These are phyloP conservation scores for Stichopus horrens DNA, from an alignment of 53 echinoderm and acorn worm genomes.

Conservation along the genomic window DNA sequence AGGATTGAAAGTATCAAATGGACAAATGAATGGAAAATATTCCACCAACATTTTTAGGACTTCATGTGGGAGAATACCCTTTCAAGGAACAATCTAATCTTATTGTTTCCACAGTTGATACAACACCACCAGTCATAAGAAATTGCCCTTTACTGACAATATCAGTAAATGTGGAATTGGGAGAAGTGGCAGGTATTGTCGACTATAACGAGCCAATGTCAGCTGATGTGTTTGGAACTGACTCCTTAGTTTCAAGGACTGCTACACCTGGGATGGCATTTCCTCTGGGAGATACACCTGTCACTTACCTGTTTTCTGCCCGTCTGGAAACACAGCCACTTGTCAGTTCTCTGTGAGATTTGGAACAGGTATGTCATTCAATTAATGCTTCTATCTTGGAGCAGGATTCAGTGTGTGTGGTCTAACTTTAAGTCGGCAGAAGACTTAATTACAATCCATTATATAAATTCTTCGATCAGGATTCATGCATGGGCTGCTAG, in stretches of 20 bases:
- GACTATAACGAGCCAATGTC: neutral
- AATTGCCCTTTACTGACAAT: constrained; percentile 55
- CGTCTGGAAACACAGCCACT: constrained; percentile 51
- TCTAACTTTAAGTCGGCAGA: too few species aligned
- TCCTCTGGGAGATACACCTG: neutral
- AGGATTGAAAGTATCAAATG: too few species aligned
- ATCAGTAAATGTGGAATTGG: constrained; percentile 44
- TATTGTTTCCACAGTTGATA: neutral
- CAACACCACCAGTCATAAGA: constrained; percentile 47
- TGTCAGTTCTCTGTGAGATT: constrained; percentile 63
- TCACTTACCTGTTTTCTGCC: constrained; percentile 54
- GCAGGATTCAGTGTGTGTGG: too few species aligned
- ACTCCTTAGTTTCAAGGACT: neutral
- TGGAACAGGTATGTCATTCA: constrained; percentile 23
- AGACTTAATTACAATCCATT: too few species aligned
- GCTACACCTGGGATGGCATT: neutral
- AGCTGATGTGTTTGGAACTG: neutral
- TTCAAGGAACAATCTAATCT: too few species aligned
- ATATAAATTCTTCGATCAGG: too few species aligned
- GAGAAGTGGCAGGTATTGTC: constrained; percentile 23
- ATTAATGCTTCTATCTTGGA: too few species aligned
- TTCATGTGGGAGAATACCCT: too few species aligned
- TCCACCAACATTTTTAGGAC: too few species aligned
- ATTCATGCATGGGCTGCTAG: too few species aligned
- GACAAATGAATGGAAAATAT: too few species aligned